These are phyloP conservation scores for Tetranychus truncatus DNA, from an alignment of 2,888 invertebrate genomes.

Conservation along the genomic window DNA sequence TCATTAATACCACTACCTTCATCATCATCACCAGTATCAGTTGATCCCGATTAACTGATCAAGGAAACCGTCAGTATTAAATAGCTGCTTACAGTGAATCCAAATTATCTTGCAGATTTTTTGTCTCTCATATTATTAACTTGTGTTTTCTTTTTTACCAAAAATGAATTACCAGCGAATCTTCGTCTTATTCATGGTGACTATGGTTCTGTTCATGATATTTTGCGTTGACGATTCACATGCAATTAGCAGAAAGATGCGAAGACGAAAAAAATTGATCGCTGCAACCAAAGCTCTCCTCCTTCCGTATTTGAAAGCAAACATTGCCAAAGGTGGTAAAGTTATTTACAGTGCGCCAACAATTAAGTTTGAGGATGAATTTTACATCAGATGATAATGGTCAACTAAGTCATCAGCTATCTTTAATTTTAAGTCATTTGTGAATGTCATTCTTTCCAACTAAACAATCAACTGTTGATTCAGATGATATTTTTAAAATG, in stretches of 20 bases:
- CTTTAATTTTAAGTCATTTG: no score
- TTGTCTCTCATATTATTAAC: not conserved
- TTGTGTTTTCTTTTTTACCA: not conserved
- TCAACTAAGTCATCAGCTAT: not conserved
- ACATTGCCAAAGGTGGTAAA: not conserved
- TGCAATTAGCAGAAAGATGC: not conserved
- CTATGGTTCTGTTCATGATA: not conserved
- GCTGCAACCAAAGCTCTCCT: not conserved
- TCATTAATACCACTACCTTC: no score
- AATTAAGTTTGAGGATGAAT: conserved; percentile 4
- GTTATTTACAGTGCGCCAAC: conserved; percentile 7
- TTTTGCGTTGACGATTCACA: not conserved
- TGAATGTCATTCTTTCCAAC: no score
- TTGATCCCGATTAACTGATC: no score
- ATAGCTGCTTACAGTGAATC: no score
- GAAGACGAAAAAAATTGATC: not conserved
- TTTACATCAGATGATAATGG: not conserved
- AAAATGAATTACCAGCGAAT: not conserved
- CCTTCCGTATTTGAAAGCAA: not conserved
- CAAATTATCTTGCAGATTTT: no score
- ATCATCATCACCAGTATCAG: no score
- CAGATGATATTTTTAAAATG: no score
- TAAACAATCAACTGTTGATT: no score
- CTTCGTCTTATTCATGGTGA: not conserved
- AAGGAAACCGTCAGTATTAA: no score